Percentiles rank a stretch among this genome's conserved stretches.
Evolutionary conservation across 2,888 invertebrate genomes (phyloP).

Genomic region (Catonia carolina): DNA sequence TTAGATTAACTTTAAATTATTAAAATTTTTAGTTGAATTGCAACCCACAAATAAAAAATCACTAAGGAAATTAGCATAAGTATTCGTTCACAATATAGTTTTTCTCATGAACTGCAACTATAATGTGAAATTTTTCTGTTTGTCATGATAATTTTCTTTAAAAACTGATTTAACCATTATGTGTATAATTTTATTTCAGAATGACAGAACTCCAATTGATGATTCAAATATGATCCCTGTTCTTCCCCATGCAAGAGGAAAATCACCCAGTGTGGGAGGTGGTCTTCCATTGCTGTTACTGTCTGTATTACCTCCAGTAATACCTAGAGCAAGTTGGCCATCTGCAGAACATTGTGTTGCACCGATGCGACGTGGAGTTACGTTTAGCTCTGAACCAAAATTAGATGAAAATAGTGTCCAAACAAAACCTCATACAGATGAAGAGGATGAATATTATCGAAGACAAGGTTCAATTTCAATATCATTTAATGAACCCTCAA

Average conservation of each 20-base stretch:
- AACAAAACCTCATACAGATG: conserved; percentile 4
- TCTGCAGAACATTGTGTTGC: conserved; percentile 58
- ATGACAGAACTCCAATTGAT: conserved; percentile 30
- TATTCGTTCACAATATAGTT: no score
- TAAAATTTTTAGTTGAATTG: no score
- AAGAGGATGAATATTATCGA: conserved; percentile 10
- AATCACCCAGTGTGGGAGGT: conserved; percentile 60
- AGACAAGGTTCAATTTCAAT: conserved; percentile 5
- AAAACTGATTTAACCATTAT: not conserved
- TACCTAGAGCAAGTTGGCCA: conserved; percentile 71
- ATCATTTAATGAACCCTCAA: conserved; percentile 14
- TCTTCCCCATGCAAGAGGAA: conserved; percentile 26
- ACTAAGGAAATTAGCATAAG: no score
- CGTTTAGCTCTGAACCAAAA: conserved; percentile 31
- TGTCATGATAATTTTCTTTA: no score
- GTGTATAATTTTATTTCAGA: conserved; percentile 23
- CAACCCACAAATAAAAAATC: no score
- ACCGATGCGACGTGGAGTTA: conserved; percentile 43
- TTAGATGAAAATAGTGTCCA: conserved; percentile 23
- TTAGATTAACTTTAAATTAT: no score
- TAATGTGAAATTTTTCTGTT: no score
- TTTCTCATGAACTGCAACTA: no score
- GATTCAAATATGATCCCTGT: conserved; percentile 28
- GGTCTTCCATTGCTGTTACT: conserved; percentile 63
- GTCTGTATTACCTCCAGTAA: conserved; percentile 66